Evolutionary conservation across 2,888 invertebrate genomes (phyloP).

Genomic region (Leptinotarsa juncta): DNA sequence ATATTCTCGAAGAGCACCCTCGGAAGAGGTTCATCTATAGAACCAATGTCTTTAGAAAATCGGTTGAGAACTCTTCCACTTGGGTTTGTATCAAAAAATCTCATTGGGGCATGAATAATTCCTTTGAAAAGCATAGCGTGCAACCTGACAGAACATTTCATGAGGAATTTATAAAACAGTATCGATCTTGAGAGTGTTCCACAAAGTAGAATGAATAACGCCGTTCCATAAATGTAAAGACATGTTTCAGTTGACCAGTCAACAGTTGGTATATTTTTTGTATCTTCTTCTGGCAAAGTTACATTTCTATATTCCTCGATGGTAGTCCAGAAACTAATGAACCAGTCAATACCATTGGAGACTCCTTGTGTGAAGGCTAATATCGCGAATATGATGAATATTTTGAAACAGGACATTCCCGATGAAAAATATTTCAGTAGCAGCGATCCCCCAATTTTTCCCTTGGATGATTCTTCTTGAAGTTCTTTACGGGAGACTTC

Average conservation of each 20-base stretch:
- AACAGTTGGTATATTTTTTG: conserved; percentile 18
- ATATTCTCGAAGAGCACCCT: conserved; percentile 38
- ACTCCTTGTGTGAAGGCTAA: conserved; percentile 74
- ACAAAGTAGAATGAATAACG: conserved; percentile 68
- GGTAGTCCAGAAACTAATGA: conserved; percentile 76
- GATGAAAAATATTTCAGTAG: conserved; percentile 69
- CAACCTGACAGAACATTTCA: conserved; percentile 71
- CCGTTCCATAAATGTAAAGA: conserved; percentile 71
- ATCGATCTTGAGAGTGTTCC: conserved; percentile 73
- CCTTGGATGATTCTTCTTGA: conserved; percentile 70
- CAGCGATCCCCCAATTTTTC: conserved; percentile 73
- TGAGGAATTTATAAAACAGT: conserved; percentile 77
- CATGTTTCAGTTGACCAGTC: conserved; percentile 63
- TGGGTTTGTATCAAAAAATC: conserved; percentile 76
- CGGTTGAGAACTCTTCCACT: conserved; percentile 72
- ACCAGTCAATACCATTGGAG: conserved; percentile 78
- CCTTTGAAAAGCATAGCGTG: conserved; percentile 66
- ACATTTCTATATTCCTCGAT: conserved; percentile 53
- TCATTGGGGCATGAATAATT: conserved; percentile 71
- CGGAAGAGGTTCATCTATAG: conserved; percentile 67
- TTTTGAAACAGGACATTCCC: conserved; percentile 70
- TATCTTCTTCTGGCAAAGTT: conserved; percentile 8
- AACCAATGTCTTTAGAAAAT: conserved; percentile 75
- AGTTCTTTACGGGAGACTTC: conserved; percentile 63
- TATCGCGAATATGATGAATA: conserved; percentile 66